Percentiles rank a stretch among this genome's conserved stretches.
phyloP scores from a whole-genome alignment of 2,888 invertebrate species.

The Drosophila acutilabella region DNA sequence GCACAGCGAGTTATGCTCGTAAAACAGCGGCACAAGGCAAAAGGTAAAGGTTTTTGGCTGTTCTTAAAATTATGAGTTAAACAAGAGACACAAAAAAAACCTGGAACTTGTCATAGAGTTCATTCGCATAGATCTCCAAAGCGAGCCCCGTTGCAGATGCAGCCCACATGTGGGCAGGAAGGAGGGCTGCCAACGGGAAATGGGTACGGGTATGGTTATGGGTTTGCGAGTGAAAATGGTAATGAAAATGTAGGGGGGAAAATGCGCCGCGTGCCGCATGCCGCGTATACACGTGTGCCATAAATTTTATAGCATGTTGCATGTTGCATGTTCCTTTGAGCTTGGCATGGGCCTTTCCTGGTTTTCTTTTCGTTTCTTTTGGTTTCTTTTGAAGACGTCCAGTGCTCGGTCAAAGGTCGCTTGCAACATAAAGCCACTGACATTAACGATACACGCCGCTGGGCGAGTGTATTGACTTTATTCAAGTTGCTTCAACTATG shows the following conservation, averaged over 20 bases:
- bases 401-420: constrained; percentile 70
- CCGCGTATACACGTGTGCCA: constrained; percentile 54
- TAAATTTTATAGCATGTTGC: constrained; percentile 52
- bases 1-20: constrained; percentile 64
- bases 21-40: constrained; percentile 57
- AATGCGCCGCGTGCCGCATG: constrained; percentile 70
- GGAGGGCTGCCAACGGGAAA: constrained; percentile 45
- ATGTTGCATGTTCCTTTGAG: constrained; percentile 31
- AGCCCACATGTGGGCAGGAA: constrained; percentile 67
- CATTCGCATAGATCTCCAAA: constrained; percentile 23
- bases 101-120: constrained; percentile 36
- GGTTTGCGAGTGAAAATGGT: constrained; percentile 20
- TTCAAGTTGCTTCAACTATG: background rate
- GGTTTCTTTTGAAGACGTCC: constrained; percentile 45
- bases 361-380: constrained; percentile 16
- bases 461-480: background rate
- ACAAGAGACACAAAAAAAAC: constrained; percentile 31
- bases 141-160: constrained; percentile 48
- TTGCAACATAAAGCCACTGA: constrained; percentile 74
- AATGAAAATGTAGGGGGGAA: constrained; percentile 12
- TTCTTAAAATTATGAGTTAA: constrained; percentile 55
- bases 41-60: constrained; percentile 74
- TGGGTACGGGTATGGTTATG: constrained; percentile 17
- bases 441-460: constrained; percentile 60
- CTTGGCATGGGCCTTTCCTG: constrained; percentile 56